Conservation (phyloP, 2,888 invertebrate species). For the Ochropleura plecta region DNA sequence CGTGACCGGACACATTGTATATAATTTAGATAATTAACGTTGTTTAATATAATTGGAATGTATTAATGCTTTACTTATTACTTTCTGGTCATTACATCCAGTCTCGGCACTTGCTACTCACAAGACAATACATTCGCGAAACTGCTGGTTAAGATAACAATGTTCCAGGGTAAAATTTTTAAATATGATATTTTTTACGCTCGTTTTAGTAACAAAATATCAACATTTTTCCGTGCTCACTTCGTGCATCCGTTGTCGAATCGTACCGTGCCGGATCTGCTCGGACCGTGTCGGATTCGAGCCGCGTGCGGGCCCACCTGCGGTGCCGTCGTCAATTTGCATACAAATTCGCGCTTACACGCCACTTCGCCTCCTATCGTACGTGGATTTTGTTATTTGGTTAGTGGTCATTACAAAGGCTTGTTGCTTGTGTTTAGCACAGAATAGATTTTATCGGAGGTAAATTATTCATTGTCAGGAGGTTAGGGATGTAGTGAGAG, state of each 20-base stretch:
- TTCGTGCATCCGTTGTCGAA: slow-evolving; percentile 8
- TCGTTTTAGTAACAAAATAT: neutral
- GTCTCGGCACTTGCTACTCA: too few species aligned
- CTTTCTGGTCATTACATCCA: too few species aligned
- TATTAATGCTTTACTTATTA: too few species aligned
- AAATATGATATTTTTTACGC: neutral
- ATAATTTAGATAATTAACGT: too few species aligned
- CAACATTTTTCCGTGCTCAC: neutral
- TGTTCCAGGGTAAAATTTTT: neutral
- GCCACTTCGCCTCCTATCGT: slow-evolving; percentile 57
- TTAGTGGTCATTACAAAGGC: too few species aligned
- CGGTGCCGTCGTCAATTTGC: slow-evolving; percentile 67
- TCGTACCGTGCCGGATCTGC: slow-evolving; percentile 3
- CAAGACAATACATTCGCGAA: too few species aligned
- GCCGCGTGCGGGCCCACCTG: slow-evolving; percentile 63
- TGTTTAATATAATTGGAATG: too few species aligned
- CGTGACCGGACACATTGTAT: too few species aligned
- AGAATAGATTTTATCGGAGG: slow-evolving; percentile 61
- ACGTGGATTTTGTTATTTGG: slow-evolving; percentile 68
- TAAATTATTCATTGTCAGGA: slow-evolving; percentile 58
- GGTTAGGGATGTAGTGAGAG: neutral
- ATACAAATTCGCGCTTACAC: slow-evolving; percentile 71
- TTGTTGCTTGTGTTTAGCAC: slow-evolving; percentile 41
- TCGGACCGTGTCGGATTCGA: slow-evolving; percentile 26
- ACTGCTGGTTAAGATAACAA: neutral